These are phyloP conservation scores for Setipinna tenuifilis DNA, from an alignment of 2,797 vertebrate species.

Conservation along the genomic window DNA sequence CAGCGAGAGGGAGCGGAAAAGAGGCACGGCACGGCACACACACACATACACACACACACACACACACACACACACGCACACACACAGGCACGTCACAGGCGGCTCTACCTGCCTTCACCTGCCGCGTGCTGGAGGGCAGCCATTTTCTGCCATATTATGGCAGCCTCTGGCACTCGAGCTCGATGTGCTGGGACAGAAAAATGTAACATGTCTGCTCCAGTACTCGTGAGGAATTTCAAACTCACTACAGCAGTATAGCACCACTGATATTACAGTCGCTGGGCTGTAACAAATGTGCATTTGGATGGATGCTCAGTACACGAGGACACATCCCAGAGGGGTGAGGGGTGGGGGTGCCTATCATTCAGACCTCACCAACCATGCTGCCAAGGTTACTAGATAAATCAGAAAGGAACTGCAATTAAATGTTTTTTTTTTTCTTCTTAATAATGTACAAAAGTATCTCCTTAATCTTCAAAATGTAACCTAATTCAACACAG, in stretches of 20 bases:
- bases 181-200: background rate
- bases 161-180: background rate
- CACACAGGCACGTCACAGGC: no score
- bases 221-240: background rate
- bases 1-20: background rate
- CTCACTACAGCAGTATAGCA: background rate
- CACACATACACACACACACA: background rate
- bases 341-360: background rate
- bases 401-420: background rate
- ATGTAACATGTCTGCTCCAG: conserved; percentile 19
- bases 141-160: conserved; percentile 3
- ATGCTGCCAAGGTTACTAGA: background rate
- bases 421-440: background rate
- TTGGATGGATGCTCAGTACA: background rate
- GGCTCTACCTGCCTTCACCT: conserved; percentile 19
- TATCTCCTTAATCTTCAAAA: background rate
- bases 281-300: background rate
- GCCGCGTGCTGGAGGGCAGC: conserved; percentile 20
- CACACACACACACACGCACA: background rate
- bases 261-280: background rate
- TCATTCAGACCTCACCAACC: background rate
- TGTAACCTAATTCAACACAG: background rate
- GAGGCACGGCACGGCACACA: background rate
- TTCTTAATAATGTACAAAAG: background rate
- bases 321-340: background rate